Conservation (phyloP, 2,888 invertebrate species). For the Rosalia funebris region DNA sequence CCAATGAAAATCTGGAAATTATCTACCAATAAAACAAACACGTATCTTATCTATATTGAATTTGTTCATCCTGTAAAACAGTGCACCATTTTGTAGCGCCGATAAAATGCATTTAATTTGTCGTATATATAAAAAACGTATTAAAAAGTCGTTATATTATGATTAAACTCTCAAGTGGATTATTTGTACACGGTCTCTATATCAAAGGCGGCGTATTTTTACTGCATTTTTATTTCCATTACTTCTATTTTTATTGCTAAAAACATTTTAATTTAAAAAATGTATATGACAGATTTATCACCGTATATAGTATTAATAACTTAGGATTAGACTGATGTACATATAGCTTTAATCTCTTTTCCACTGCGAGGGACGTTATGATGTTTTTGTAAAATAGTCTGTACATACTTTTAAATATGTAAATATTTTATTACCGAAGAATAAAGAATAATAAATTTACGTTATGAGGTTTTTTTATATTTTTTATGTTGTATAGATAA, state of each 20-base stretch:
- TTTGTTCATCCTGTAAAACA: too few species aligned
- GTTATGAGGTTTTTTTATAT: too few species aligned
- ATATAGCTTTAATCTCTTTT: constrained; percentile 32
- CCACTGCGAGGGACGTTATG: background rate
- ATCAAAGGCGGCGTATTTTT: constrained; percentile 19
- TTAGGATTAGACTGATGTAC: constrained; percentile 33
- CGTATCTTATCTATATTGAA: too few species aligned
- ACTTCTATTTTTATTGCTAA: background rate
- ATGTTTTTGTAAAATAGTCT: constrained; percentile 9
- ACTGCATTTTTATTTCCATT: constrained; percentile 1
- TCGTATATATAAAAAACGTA: background rate
- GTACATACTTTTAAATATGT: constrained; percentile 10
- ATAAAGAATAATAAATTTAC: constrained; percentile 14
- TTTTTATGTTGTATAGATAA: too few species aligned
- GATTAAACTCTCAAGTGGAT: constrained; percentile 12
- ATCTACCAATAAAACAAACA: too few species aligned
- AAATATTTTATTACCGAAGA: constrained; percentile 11
- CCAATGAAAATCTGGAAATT: too few species aligned
- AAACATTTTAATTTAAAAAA: background rate
- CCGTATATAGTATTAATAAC: constrained; percentile 30
- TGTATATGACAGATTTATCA: constrained; percentile 22
- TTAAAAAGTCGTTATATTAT: background rate
- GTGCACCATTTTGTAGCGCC: too few species aligned
- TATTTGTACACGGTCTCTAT: constrained; percentile 17
- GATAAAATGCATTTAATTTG: too few species aligned